Evolutionary conservation across 35 echinoderm and acorn worm genomes (phyloP).

Genomic region (Apostichopus californicus): DNA sequence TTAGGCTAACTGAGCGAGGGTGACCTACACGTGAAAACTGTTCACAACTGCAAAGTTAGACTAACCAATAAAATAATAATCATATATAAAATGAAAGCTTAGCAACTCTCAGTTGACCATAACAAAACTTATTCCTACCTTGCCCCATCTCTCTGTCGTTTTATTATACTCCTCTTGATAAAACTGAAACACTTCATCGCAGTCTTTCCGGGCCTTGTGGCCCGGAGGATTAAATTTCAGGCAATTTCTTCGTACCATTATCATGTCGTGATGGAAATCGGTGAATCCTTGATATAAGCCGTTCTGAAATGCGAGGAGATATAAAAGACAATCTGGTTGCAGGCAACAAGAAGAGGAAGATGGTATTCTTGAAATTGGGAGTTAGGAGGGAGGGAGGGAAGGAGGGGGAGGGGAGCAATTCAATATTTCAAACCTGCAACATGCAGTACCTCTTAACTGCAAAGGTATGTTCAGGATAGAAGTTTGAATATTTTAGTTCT

Average conservation of each 20-base stretch:
- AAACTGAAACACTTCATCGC: slow-evolving; percentile 96
- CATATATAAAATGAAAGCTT: background rate
- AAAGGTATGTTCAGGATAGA: too few relatives aligned
- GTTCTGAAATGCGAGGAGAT: slow-evolving; percentile 48
- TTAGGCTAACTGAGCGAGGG: background rate
- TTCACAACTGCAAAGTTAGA: background rate
- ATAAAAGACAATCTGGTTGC: too few relatives aligned
- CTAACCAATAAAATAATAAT: background rate
- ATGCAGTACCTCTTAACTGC: too few relatives aligned
- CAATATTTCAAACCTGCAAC: too few relatives aligned
- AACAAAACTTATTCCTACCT: slow-evolving; percentile 52
- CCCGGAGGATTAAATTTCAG: slow-evolving; percentile 82
- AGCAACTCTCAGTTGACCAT: background rate
- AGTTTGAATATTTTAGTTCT: too few relatives aligned
- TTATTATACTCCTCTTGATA: slow-evolving; percentile 87
- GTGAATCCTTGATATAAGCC: slow-evolving; percentile 75
- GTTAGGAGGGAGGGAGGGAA: too few relatives aligned
- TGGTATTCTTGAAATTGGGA: too few relatives aligned
- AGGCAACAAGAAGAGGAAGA: too few relatives aligned
- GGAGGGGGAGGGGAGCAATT: too few relatives aligned
- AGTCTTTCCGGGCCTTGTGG: slow-evolving; percentile 84
- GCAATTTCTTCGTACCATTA: slow-evolving; percentile 81
- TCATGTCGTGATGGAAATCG: slow-evolving; percentile 88
- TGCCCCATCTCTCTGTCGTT: slow-evolving; percentile 85
- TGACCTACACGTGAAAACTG: background rate